Conservation (phyloP, 2,797 vertebrate genomes). For the Manis javanica region DNA sequence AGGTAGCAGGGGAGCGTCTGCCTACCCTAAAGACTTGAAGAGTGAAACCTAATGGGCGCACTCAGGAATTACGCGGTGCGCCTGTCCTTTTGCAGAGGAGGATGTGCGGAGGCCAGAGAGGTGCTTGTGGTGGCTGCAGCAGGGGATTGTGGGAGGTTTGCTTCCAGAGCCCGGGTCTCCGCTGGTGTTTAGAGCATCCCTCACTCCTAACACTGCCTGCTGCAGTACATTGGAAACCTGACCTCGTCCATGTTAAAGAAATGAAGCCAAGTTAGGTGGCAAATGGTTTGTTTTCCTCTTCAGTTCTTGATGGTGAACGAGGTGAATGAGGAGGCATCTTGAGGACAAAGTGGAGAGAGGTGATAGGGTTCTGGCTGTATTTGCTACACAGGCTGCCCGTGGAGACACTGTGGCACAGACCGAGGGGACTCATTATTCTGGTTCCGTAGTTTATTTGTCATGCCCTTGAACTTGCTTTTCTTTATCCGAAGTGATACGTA, state of each 20-base stretch:
- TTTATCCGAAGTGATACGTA: background rate
- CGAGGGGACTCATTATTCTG: background rate
- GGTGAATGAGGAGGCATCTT: background rate
- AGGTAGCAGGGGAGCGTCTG: background rate
- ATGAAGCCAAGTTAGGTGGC: background rate
- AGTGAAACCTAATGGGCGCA: fast-evolving
- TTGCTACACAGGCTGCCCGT: fast-evolving
- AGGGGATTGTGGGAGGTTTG: background rate
- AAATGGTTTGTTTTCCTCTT: background rate
- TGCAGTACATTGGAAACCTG: background rate
- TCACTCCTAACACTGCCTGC: background rate
- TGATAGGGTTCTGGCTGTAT: background rate
- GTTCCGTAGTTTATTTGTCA: background rate
- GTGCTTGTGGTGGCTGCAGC: fast-evolving
- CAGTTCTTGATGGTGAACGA: background rate
- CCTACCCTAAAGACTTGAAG: background rate
- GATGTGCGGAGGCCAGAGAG: too few species aligned
- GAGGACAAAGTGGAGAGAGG: background rate
- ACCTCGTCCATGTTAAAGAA: background rate
- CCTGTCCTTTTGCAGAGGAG: background rate
- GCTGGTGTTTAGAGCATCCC: background rate
- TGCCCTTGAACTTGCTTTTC: background rate
- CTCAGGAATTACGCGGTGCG: background rate
- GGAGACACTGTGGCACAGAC: background rate
- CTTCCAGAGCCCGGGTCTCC: background rate